Evolutionary conservation across 1,140 invertebrate species (phyloP).

Genomic region (Eumaeus atala): DNA sequence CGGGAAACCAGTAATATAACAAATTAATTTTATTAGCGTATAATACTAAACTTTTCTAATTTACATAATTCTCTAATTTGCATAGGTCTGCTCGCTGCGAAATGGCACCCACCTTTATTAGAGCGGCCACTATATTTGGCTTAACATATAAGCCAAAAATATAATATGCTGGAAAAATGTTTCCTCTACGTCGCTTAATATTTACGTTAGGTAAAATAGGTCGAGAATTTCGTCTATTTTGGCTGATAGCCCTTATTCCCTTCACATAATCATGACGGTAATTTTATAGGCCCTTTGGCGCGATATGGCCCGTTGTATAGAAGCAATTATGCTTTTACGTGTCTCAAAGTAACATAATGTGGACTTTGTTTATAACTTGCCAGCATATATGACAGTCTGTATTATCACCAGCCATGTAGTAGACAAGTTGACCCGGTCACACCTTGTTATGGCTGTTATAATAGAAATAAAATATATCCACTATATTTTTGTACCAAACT

Average conservation of each 20-base stretch:
- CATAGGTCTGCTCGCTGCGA: neutral
- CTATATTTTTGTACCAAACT: no score
- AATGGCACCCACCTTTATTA: neutral
- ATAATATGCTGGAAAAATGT: constrained; percentile 13
- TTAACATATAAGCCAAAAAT: constrained; percentile 2
- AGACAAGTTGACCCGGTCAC: no score
- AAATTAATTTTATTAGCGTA: neutral
- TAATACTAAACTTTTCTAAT: neutral
- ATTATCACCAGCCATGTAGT: no score
- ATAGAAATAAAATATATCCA: no score
- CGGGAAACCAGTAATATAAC: neutral
- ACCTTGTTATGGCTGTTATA: no score
- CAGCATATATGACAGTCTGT: no score
- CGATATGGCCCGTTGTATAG: neutral
- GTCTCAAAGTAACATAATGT: no score
- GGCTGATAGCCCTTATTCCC: neutral
- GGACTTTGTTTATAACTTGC: no score
- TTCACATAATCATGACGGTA: constrained; percentile 1
- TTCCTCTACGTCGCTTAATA: constrained; percentile 8
- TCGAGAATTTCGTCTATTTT: neutral
- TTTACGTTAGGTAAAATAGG: constrained; percentile 5
- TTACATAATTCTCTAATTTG: neutral
- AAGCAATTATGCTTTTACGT: no score
- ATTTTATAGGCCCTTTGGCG: neutral
- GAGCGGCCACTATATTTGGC: constrained; percentile 8